These are phyloP conservation scores for Trypoxylon attenuatum DNA, from an alignment of 2,888 invertebrate genomes.

Conservation along the genomic window DNA sequence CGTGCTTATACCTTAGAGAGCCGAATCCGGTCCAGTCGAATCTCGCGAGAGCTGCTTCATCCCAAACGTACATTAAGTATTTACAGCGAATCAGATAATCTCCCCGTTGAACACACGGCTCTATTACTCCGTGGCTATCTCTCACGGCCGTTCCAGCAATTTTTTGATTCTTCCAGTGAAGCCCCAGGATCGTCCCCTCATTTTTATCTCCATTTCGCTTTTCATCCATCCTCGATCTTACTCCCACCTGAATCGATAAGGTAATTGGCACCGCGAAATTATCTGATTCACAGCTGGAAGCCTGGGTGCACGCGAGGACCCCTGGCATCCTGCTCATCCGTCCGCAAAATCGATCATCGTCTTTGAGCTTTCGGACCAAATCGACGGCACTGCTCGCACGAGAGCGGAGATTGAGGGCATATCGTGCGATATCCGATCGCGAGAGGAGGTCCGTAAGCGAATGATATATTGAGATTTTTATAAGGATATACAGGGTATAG, in stretches of 20 bases:
- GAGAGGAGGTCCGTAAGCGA: too few species aligned
- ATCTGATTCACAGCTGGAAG: constrained; percentile 60
- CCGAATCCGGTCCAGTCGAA: constrained; percentile 14
- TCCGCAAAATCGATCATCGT: not conserved
- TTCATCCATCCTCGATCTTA: constrained; percentile 12
- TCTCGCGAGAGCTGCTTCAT: constrained; percentile 7
- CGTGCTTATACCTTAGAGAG: too few species aligned
- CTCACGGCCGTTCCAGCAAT: constrained; percentile 37
- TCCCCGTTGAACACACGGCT: constrained; percentile 51
- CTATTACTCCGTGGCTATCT: constrained; percentile 60
- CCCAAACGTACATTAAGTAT: constrained; percentile 18
- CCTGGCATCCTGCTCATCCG: not conserved
- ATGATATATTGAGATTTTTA: too few species aligned
- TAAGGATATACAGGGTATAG: too few species aligned
- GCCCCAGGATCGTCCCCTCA: constrained; percentile 19
- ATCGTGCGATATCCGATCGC: too few species aligned
- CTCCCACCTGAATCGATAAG: constrained; percentile 45
- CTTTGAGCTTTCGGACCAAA: not conserved
- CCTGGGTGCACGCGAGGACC: constrained; percentile 34
- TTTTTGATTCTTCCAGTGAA: constrained; percentile 34
- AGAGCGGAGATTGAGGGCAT: too few species aligned
- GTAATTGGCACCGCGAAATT: constrained; percentile 63
- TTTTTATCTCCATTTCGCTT: constrained; percentile 23
- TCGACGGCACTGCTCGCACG: too few species aligned
- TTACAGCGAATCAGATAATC: constrained; percentile 62